Evolutionary conservation across 2,888 invertebrate genomes (phyloP).

Genomic region (Terebella lapidaria): DNA sequence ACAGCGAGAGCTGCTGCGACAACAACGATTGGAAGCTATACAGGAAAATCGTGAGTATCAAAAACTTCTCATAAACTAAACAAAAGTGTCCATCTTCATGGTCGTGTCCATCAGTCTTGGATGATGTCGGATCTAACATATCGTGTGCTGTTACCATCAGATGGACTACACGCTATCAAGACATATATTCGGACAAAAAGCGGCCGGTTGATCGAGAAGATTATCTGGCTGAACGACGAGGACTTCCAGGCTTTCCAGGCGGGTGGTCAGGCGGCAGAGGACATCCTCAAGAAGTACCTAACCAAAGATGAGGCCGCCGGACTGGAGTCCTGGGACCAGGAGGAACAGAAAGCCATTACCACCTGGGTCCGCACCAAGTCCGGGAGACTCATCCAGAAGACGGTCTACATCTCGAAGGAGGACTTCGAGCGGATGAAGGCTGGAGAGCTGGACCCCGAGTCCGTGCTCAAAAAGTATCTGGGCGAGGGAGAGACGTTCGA

Average conservation of each 20-base stretch:
- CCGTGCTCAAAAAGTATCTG: conserved; percentile 38
- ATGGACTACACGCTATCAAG: conserved; percentile 25
- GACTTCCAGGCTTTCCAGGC: conserved; percentile 25
- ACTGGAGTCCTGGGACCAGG: conserved; percentile 49
- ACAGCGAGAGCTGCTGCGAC: conserved; percentile 37
- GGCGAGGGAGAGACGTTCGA: conserved; percentile 28
- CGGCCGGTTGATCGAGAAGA: conserved; percentile 28
- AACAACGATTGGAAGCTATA: conserved; percentile 45
- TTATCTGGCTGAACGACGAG: conserved; percentile 31
- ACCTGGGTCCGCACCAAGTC: conserved; percentile 50
- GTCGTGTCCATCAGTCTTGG: background rate
- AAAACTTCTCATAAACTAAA: background rate
- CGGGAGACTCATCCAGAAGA: conserved; percentile 43
- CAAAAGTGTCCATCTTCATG: background rate
- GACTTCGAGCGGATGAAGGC: conserved; percentile 47
- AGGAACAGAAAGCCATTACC: conserved; percentile 48
- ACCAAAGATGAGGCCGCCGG: conserved; percentile 28
- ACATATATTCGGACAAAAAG: conserved; percentile 34
- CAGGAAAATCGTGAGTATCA: conserved; percentile 43
- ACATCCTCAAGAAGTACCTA: conserved; percentile 38
- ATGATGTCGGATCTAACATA: no score
- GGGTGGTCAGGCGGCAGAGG: conserved; percentile 22
- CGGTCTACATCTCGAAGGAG: conserved; percentile 45
- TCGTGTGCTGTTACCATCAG: no score
- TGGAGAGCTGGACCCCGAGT: conserved; percentile 34